Evolutionary conservation across 1,140 invertebrate species (phyloP), one percentile per base, ranked within the genome.

Genomic region (Drosophila ironensis): DNA sequence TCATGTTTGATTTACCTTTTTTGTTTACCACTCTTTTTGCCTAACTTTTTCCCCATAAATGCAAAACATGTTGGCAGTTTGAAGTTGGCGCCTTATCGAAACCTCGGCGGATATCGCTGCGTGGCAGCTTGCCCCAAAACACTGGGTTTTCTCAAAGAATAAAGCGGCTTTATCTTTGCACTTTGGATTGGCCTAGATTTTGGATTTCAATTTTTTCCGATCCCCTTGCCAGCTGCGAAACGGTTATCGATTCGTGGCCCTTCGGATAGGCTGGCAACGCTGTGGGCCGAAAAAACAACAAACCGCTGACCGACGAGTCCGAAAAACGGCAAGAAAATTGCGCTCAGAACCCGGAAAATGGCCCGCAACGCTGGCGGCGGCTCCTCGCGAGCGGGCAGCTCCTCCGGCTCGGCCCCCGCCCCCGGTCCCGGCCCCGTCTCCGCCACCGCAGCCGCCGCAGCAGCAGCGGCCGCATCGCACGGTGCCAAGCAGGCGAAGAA

Each of bases 401-500:
- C 51, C 27, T 44, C 45, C 16, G 46, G 46, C 38, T 54, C 64
- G 16, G 19, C 48, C 16, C 52, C 33, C 4, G 17, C 20, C 3
- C 14, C 16, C 24, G n/a, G 19, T 25, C 0, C 7, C 37, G 4
- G 14, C 72, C 0, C 46, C 64, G 0, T 48, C 51, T 0, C 37
- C 73, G 2, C 70, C 53, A 2, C 72, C 64, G 0, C 30, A 12
- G 30, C 30, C 4, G 30, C 30, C 11, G 72, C 64, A 0, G 72
- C 72, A 0, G 67, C 63, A 0, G 72, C 67, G 0, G 74, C 68
- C 4, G 66, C 75, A 0, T 27, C 63, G 8, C 50, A 56, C 0
- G 57, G 8, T 22, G 54, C 77, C 9, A 82, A 82, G 14, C 68
- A 84, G 7, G 84, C 77, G 9, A 72, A 63, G 8, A 61, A 22